Percentiles rank a stretch among this genome's conserved stretches.
Conservation (phyloP, 2,113 vertebrate genomes). For the Leiothrix lutea region DNA sequence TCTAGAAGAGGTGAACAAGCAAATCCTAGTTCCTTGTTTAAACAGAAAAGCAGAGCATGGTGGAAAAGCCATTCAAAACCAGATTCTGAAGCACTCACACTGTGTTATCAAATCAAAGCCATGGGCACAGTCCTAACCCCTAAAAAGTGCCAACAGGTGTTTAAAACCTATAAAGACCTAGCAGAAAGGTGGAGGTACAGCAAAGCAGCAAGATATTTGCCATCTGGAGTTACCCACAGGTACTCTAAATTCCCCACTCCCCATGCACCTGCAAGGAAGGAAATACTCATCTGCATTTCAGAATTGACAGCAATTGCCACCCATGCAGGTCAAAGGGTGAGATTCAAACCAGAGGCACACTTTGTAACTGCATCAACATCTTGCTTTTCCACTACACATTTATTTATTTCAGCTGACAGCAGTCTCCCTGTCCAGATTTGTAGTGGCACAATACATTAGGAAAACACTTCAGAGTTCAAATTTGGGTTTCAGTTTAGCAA, state of each 20-base stretch:
- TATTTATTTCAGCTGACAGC: conserved; percentile 19
- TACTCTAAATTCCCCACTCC: background rate
- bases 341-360: background rate
- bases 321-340: background rate
- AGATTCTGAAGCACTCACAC: background rate
- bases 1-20: background rate
- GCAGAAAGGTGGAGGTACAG: background rate
- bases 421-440: background rate
- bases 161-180: background rate
- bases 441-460: background rate
- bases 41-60: background rate
- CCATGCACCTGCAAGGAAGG: background rate
- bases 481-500: background rate
- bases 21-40: background rate
- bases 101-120: background rate
- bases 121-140: background rate
- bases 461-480: conserved; percentile 18
- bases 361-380: background rate
- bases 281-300: background rate
- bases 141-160: background rate
- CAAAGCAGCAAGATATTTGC: background rate
- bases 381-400: background rate
- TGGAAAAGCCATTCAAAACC: background rate
- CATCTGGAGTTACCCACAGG: conserved; percentile 27
- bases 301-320: background rate